Evolutionary conservation across 2,888 invertebrate species (phyloP), one percentile per base, ranked within the genome.

Genomic region (Auanema sp.): DNA sequence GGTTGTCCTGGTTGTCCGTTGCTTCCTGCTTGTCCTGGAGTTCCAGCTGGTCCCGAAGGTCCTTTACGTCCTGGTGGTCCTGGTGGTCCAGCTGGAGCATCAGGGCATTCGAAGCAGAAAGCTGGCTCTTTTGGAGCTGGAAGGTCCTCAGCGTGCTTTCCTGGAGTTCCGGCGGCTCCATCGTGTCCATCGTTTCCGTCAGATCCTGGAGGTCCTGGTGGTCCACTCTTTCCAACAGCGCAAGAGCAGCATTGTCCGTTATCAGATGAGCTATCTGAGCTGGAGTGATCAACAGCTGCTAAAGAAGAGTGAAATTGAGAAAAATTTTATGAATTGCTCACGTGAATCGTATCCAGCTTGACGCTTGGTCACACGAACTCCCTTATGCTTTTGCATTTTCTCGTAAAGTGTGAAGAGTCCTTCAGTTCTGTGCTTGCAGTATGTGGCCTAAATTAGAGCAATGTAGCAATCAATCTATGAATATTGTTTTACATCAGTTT

Each of bases 11-110:
- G 64, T 44, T 61, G 64, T 70, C 79, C 79, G 41, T 74, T 67
- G 52, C 75, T 69, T 91, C 92, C 91, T 84, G 90, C 89, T 70
- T 64, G 64, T 65, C 79, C 79, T 14, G 68, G 62, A 10, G 66
- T 64, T 66, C 79, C 79, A 24, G 73, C 66, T 47, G 65, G 58
- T 69, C 79, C 79, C 21, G 72, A 60, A 16, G 66, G 72, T 66
- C 80, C 80, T 11, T 69, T 61, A 21, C 67, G 64, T 65, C 79
- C 79, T n/a, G 68, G 64, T 10, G 66, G 63, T 66, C 79, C 79
- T 33, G 73, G 66, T 47, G 65, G 58, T 69, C 79, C 79, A 23
- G 72, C 60, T 18, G 66, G 72, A 65, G 79, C 80, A 59, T 75
- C 68, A 49, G 76, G 77, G 66, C 79, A 76, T 65, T 64, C 79